Percentiles rank a stretch among this genome's conserved stretches.
Conservation (phyloP, 1,140 invertebrate species). For the Listronotus bonariensis region DNA sequence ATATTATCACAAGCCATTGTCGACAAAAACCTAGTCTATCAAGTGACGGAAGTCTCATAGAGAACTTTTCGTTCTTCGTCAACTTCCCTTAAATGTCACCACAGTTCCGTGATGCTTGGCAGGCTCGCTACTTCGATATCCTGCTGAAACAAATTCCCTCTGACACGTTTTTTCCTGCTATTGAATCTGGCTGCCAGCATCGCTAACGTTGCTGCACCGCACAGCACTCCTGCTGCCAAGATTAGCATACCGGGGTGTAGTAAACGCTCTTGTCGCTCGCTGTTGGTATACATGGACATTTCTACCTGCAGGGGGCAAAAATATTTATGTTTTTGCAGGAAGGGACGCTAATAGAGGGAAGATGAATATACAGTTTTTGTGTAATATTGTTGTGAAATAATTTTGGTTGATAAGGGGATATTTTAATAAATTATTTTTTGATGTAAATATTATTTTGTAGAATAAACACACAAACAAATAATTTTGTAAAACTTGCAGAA, state of each 20-base stretch:
- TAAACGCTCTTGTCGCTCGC: slow-evolving; percentile 11
- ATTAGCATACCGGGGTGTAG: slow-evolving; percentile 61
- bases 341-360: background rate
- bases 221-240: slow-evolving; percentile 50
- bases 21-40: slow-evolving; percentile 7
- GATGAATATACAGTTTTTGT: no score
- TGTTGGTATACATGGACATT: slow-evolving; percentile 51
- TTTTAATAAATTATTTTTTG: no score
- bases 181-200: slow-evolving; percentile 53
- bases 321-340: slow-evolving; percentile 11
- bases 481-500: no score
- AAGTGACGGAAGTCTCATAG: slow-evolving; percentile 57
- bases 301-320: slow-evolving; percentile 34
- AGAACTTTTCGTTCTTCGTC: slow-evolving; percentile 61
- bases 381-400: no score
- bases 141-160: slow-evolving; percentile 59
- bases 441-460: no score
- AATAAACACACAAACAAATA: no score
- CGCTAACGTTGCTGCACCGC: slow-evolving; percentile 35
- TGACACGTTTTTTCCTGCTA: slow-evolving; percentile 23
- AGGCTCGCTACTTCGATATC: slow-evolving; percentile 72
- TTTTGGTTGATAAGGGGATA: no score
- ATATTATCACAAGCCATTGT: slow-evolving; percentile 43
- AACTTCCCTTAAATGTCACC: slow-evolving; percentile 67
- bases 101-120: slow-evolving; percentile 67